phyloP scores from a whole-genome alignment of 2,888 invertebrate genomes.

The Pantelozetes paolii region DNA sequence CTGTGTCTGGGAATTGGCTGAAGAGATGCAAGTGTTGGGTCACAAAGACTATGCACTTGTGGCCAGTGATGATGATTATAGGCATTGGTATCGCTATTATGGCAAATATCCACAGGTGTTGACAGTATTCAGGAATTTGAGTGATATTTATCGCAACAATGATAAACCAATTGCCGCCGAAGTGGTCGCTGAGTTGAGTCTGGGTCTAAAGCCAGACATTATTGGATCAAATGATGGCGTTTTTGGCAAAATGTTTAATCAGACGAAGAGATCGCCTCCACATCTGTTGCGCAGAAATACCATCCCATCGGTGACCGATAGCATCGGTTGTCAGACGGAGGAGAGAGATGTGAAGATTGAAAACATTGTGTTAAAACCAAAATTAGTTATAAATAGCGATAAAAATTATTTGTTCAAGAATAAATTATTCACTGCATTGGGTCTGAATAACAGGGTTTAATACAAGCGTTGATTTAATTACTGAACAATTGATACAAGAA shows the following conservation, averaged over 20 bases:
- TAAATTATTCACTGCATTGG: neutral
- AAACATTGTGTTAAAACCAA: neutral
- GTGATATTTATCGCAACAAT: neutral
- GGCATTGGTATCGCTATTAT: neutral
- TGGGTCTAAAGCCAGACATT: neutral
- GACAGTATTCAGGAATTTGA: neutral
- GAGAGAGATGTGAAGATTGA: neutral
- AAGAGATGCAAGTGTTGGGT: neutral
- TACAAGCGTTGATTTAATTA: neutral
- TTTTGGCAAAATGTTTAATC: neutral
- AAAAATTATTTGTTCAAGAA: neutral
- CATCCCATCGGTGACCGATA: neutral
- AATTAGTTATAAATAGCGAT: neutral
- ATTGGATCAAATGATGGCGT: neutral
- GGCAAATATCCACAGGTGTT: constrained; percentile 9
- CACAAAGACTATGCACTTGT: neutral
- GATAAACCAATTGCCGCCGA: neutral
- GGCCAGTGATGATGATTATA: neutral
- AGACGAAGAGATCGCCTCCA: neutral
- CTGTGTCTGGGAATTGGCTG: constrained; percentile 29
- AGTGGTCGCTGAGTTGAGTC: neutral
- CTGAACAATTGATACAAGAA: too few relatives aligned
- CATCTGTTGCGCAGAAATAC: neutral
- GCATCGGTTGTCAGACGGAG: constrained; percentile 9
- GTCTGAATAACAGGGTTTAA: too few relatives aligned